Percentiles rank a stretch among this genome's conserved stretches.
phyloP scores from a whole-genome alignment of 2,797 vertebrate genomes.

The Bryconaethiops microstoma region DNA sequence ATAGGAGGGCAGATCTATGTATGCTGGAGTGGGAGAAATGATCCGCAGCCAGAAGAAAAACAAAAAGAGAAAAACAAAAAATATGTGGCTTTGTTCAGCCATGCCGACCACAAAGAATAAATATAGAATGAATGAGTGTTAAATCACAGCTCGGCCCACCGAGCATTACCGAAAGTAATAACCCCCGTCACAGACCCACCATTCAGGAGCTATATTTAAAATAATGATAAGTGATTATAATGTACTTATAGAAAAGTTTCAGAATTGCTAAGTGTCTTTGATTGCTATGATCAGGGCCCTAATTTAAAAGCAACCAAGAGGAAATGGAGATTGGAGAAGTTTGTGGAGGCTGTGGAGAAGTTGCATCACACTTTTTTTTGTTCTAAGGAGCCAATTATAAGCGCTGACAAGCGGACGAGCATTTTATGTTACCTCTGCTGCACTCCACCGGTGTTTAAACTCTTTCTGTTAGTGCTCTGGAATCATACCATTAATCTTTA shows the following conservation, averaged over 20 bases:
- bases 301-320: constrained; percentile 58
- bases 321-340: constrained; percentile 50
- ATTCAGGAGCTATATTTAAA: constrained; percentile 70
- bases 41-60: constrained; percentile 38
- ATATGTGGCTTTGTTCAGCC: constrained; percentile 30
- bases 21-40: constrained; percentile 43
- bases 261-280: constrained; percentile 56
- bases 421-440: constrained; percentile 48
- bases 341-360: constrained; percentile 52
- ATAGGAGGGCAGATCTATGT: constrained; percentile 2
- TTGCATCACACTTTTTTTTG: constrained; percentile 24
- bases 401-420: constrained; percentile 51
- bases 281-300: constrained; percentile 60
- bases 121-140: constrained; percentile 43
- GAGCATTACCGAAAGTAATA: constrained; percentile 58
- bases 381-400: constrained; percentile 55
- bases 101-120: constrained; percentile 49
- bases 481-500: constrained; percentile 55
- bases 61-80: constrained; percentile 43
- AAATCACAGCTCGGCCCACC: constrained; percentile 50
- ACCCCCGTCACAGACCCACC: constrained; percentile 56
- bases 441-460: constrained; percentile 45
- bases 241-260: constrained; percentile 61
- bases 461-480: constrained; percentile 39
- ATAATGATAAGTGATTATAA: constrained; percentile 72